Base-by-base conservation (phyloP, 2,113 vertebrate species). In the Montifringilla adamsi region DNA sequence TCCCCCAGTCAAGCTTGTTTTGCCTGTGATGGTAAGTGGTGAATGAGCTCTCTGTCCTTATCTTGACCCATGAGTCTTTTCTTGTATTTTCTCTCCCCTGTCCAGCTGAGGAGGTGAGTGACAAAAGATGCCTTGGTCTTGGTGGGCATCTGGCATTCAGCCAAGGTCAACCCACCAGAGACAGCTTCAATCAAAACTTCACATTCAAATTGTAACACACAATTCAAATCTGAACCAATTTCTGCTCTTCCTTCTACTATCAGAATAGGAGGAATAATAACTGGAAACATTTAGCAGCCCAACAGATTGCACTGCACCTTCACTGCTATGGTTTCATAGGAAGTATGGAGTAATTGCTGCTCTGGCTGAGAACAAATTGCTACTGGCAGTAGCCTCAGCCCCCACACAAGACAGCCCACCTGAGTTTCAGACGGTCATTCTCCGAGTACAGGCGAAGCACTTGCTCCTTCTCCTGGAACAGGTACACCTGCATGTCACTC, bases 391-490 rank as follows among this genome's bases (percentile, higher is more conserved):
- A n/a, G 46, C 12, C 74, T 15, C 60, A n/a, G 64, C 28, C 49
- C 33, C 30, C 37, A 47, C 1, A 2, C 3, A 22, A 7, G 27
- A 17, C 5, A 43, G 39, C 91, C 28, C 69, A 99, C 99, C 99
- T 99, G 98, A 99, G 99, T 93, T 99, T 99, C 20, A 99, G 98
- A 10, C 98, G 95, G 93, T 99, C 99, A 2, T 99, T 99, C 96
- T 99, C 99, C 0, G 99, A 98, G 89, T 98, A 98, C n/a, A 99
- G 98, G 19, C 99, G 98, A 39, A 99, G 97, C 10, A 98, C 98
- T 2, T 99, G 99, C 67, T 99, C 99, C 64, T 99, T 98, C 83
- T 99, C 99, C 94, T 99, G 99, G 96, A 99, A 99, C 21, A 99
- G 99, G 95, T 97, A 99, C 76, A 99, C 97, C 90, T 99, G 99